Base-by-base conservation (phyloP, 1,140 invertebrate species). In the Maconellicoccus hirsutus region DNA sequence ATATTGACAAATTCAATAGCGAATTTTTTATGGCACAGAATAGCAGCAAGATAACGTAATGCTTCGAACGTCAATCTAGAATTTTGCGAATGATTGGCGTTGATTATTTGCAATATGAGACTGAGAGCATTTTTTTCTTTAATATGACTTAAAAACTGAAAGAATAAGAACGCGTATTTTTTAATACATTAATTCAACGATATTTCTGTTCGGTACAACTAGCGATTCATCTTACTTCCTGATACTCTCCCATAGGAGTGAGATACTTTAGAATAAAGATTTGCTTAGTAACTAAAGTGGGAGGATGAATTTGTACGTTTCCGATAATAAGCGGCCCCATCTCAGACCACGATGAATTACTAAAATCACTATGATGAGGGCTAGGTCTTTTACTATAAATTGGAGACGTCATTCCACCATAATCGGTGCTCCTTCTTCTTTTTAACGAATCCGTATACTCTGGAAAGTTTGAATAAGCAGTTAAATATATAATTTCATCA, bases 11-110 rank as follows among this genome's bases (percentile, higher is more conserved):
- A 98, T 79, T 98, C 94, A 10, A 97, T 87, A 0, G 93, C 93
- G 82, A 98, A 98, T 79, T 98, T 98, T 80, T 98, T 98, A 79
- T 98, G 96, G 76, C 94, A 98, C 0, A 98, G 82, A 59, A 98
- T 79, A 0, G 94, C 91, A 0, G 94, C 91, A 1, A 98, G 81
- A 80, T 97, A 98, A 82, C 96, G 90, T 0, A 95, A 81, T 0
- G 94, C 94, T 80, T 98, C 96, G 82, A 98, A 98, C 0, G 93
- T 93, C 1, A 98, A 81, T 33, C 95, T 82, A 38, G 70, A 91
- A 81, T 98, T 93, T 73, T 87, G 86, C 0, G 91, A 93, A 79
- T 94, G 89, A 4, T 89, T 83, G 14, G 96, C 84, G 77, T 96
- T 91, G n/a, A 96, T 88, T 77, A 95, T 96, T 59, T 88, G 88